Conservation (phyloP, 2,113 vertebrate species). For the Neolamprologus modestus region DNA sequence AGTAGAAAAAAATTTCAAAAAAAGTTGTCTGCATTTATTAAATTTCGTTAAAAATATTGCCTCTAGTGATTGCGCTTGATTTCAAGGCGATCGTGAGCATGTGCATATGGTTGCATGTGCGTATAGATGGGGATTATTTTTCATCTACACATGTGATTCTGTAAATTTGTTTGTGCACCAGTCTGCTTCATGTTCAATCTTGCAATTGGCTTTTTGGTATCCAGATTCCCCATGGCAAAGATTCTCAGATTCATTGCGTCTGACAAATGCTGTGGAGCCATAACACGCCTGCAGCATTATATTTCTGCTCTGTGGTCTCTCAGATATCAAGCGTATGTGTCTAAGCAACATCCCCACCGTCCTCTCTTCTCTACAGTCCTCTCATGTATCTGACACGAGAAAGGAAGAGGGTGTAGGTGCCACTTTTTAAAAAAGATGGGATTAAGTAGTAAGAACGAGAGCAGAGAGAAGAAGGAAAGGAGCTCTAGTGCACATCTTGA, state of each 20-base stretch:
- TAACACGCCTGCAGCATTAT: conserved; percentile 12
- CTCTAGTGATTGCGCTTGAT: conserved; percentile 1
- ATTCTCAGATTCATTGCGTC: conserved; percentile 17
- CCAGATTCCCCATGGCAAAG: not conserved
- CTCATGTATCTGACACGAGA: conserved; percentile 1
- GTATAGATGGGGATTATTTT: not conserved
- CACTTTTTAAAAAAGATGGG: not conserved
- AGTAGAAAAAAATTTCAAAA: conserved; percentile 56
- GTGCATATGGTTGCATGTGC: not conserved
- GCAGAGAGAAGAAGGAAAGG: not conserved
- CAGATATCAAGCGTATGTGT: conserved; percentile 24
- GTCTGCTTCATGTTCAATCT: not conserved
- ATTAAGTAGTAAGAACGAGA: conserved; percentile 12
- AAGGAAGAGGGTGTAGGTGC: not conserved
- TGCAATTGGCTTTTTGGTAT: not conserved
- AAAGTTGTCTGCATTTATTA: conserved; percentile 48
- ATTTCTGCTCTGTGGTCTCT: conserved; percentile 33
- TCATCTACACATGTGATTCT: not conserved
- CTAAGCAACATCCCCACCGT: not conserved
- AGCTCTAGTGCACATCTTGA: not conserved
- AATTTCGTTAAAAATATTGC: conserved; percentile 18
- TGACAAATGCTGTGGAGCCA: conserved; percentile 12
- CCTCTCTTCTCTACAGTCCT: conserved; percentile 1
- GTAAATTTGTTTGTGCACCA: not conserved
- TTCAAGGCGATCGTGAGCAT: not conserved